A percentile compares a stretch with the other conserved stretches of the same genome.
Evolutionary conservation across 1,140 invertebrate species (phyloP).

Genomic region (Tetramorium parvispinum): DNA sequence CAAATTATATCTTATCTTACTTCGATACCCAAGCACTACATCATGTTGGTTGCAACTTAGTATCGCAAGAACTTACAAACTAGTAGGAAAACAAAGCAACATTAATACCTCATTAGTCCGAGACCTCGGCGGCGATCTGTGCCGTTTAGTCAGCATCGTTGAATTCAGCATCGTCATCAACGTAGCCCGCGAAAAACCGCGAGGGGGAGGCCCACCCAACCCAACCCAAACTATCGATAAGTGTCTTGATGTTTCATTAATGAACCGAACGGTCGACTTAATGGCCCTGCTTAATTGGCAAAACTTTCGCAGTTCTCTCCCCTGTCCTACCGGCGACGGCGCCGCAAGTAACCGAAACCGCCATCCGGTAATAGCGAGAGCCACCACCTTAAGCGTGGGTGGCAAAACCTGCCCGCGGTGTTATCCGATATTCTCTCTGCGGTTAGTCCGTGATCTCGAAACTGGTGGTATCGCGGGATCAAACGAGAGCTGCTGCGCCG

Average conservation of each 20-base stretch:
- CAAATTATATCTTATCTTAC: constrained; percentile 13
- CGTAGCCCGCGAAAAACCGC: constrained; percentile 35
- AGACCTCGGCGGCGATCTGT: not conserved
- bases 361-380: constrained; percentile 25
- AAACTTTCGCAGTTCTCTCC: constrained; percentile 58
- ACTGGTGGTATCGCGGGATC: constrained; percentile 70
- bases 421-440: constrained; percentile 75
- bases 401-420: constrained; percentile 69
- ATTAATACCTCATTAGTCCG: constrained; percentile 57
- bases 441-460: constrained; percentile 71
- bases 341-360: constrained; percentile 10
- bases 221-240: constrained; percentile 60
- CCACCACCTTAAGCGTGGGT: constrained; percentile 48
- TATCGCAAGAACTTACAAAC: constrained; percentile 36
- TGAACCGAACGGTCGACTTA: constrained; percentile 70
- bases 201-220: not conserved
- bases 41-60: constrained; percentile 23
- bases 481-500: constrained; percentile 59
- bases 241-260: constrained; percentile 71
- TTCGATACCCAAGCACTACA: constrained; percentile 1
- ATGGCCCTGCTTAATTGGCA: constrained; percentile 68
- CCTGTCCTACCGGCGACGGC: not conserved
- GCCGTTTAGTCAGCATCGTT: constrained; percentile 36
- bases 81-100: constrained; percentile 6
- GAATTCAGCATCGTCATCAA: constrained; percentile 48